A percentile compares a stretch with the other conserved stretches of the same genome.
phyloP scores from a whole-genome alignment of 2,888 invertebrate species.

The Magallana nippona region DNA sequence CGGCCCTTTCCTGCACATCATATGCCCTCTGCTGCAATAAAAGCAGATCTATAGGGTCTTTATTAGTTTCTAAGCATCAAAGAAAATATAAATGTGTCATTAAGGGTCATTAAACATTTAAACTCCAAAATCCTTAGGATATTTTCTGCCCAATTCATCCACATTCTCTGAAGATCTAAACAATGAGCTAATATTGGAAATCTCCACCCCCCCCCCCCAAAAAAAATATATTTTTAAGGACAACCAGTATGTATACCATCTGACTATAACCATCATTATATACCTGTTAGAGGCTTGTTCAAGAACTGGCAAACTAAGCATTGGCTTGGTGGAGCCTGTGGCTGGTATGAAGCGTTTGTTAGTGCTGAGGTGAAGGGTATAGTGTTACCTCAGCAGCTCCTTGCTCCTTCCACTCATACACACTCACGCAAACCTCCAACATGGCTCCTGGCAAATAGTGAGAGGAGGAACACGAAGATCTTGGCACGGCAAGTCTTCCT shows the following conservation, averaged over 20 bases:
- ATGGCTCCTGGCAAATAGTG: constrained; percentile 24
- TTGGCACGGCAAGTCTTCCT: constrained; percentile 13
- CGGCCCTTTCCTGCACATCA: background rate
- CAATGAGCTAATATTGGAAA: too few relatives aligned
- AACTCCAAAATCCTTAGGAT: background rate
- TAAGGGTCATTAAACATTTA: background rate
- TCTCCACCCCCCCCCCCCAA: too few relatives aligned
- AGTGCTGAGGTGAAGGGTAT: constrained; percentile 6
- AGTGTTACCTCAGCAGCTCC: constrained; percentile 11
- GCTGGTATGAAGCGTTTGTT: constrained; percentile 10
- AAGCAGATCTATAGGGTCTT: background rate
- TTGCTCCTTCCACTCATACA: background rate
- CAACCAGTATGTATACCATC: too few relatives aligned
- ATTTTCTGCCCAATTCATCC: background rate
- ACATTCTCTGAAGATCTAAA: background rate
- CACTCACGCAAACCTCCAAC: constrained; percentile 30
- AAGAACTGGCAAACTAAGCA: background rate
- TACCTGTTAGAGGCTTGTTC: too few relatives aligned
- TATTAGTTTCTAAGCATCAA: background rate
- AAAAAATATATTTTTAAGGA: too few relatives aligned
- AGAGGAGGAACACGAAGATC: background rate
- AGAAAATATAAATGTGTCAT: constrained; percentile 4
- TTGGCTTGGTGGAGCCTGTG: background rate
- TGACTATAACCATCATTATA: too few relatives aligned
- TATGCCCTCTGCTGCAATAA: background rate